Evolutionary conservation across 2,888 invertebrate species (phyloP).

Genomic region (Campoletis raptor): DNA sequence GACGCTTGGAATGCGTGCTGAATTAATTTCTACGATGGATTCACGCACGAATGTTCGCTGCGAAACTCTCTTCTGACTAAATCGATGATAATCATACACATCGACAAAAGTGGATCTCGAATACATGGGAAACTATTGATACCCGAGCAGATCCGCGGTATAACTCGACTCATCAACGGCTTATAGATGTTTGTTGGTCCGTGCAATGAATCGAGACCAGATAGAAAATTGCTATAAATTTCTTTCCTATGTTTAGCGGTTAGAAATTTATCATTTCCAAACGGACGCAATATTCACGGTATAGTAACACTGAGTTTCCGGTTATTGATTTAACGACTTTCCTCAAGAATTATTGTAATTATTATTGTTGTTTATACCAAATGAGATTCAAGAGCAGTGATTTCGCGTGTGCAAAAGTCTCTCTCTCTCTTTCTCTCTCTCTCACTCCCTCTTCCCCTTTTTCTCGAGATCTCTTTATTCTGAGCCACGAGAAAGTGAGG

Average conservation of each 20-base stretch:
- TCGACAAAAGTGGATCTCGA: slow-evolving; percentile 18
- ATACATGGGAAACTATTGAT: slow-evolving; percentile 14
- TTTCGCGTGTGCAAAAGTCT: slow-evolving; percentile 39
- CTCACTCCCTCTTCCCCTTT: slow-evolving; percentile 37
- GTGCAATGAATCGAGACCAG: slow-evolving; percentile 9
- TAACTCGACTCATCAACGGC: background rate
- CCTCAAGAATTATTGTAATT: background rate
- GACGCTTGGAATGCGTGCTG: slow-evolving; percentile 5
- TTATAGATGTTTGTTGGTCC: background rate
- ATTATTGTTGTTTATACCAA: slow-evolving; percentile 21
- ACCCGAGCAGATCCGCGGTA: background rate
- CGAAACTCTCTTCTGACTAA: slow-evolving; percentile 32
- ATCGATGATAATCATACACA: background rate
- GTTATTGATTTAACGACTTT: slow-evolving; percentile 5
- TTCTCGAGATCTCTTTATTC: slow-evolving; percentile 19
- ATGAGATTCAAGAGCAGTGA: slow-evolving; percentile 39
- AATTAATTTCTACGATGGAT: slow-evolving; percentile 62
- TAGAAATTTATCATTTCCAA: slow-evolving; percentile 15
- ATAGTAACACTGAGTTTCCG: slow-evolving; percentile 15
- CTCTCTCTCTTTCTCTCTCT: background rate
- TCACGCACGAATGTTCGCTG: slow-evolving; percentile 37
- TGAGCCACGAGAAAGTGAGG: slow-evolving; percentile 51
- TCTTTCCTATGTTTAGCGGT: background rate
- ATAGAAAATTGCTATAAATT: background rate
- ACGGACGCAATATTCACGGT: background rate